These are phyloP conservation scores for Notamacropus eugenii DNA, from an alignment of 2,797 vertebrate genomes.

Conservation along the genomic window DNA sequence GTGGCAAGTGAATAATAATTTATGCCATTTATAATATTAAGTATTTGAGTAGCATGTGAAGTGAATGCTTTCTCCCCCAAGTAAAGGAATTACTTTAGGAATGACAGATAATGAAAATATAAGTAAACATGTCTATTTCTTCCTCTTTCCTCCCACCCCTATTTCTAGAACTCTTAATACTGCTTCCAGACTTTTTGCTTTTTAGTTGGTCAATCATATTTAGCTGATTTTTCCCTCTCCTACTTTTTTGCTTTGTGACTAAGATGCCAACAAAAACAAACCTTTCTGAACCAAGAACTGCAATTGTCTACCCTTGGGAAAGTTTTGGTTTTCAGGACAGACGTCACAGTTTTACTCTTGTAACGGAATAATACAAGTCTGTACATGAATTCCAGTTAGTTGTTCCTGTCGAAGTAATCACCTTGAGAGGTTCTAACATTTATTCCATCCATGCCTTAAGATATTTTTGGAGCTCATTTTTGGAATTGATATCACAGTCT, in stretches of 20 bases:
- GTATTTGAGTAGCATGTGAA: conserved; percentile 1
- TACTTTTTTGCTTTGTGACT: not conserved
- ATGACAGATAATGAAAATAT: not conserved
- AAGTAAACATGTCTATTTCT: not conserved
- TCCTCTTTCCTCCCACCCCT: not conserved
- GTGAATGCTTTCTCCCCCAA: not conserved
- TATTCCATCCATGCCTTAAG: not conserved
- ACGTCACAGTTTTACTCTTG: not conserved
- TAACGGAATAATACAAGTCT: conserved; percentile 39
- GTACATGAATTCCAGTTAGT: not conserved
- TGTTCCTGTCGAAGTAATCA: not conserved
- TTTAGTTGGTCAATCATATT: not conserved
- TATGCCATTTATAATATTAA: not conserved
- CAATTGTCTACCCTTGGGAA: conserved; percentile 28
- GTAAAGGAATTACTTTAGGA: not conserved
- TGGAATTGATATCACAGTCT: not conserved
- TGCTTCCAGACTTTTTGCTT: not conserved
- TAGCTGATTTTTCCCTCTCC: not conserved
- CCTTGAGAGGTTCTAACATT: not conserved
- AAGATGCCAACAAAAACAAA: not conserved
- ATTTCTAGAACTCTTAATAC: not conserved
- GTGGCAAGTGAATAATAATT: not conserved
- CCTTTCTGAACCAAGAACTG: not conserved
- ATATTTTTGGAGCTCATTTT: not conserved
- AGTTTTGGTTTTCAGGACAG: not conserved